Conservation (phyloP, 2,113 vertebrate genomes). For the Brachypteracias leptosomus region DNA sequence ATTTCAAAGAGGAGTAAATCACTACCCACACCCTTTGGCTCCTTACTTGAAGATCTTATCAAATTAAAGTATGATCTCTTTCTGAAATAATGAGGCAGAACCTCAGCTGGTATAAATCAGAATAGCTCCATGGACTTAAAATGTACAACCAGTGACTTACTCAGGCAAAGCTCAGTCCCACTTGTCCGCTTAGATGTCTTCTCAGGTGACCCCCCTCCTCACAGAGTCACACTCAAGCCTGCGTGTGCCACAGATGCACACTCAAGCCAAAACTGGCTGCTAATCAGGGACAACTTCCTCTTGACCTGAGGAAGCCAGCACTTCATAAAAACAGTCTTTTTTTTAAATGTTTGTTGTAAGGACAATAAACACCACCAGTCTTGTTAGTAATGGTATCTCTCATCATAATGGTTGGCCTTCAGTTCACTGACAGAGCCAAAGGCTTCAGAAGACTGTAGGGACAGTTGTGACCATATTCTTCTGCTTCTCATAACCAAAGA, state of each 20-base stretch:
- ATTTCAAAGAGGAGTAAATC: conserved; percentile 46
- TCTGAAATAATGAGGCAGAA: neutral
- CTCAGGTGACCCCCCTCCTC: neutral
- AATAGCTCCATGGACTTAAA: neutral
- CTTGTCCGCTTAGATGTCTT: neutral
- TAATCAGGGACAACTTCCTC: neutral
- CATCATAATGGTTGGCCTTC: neutral
- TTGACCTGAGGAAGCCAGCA: neutral
- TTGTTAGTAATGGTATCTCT: neutral
- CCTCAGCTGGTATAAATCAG: neutral
- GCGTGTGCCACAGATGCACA: neutral
- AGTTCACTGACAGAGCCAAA: neutral
- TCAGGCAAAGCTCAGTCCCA: neutral
- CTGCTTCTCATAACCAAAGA: neutral
- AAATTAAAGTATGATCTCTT: neutral
- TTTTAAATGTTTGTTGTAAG: neutral
- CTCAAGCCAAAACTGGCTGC: neutral
- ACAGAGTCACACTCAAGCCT: neutral
- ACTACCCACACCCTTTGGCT: conserved; percentile 39
- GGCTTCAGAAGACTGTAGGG: neutral
- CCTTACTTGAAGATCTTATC: conserved; percentile 17
- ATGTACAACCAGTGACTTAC: neutral
- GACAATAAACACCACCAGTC: neutral
- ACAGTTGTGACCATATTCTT: neutral
- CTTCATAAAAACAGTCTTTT: neutral